These are phyloP conservation scores for Ceriagrion tenellum DNA, from an alignment of 2,888 invertebrate species.

Conservation along the genomic window DNA sequence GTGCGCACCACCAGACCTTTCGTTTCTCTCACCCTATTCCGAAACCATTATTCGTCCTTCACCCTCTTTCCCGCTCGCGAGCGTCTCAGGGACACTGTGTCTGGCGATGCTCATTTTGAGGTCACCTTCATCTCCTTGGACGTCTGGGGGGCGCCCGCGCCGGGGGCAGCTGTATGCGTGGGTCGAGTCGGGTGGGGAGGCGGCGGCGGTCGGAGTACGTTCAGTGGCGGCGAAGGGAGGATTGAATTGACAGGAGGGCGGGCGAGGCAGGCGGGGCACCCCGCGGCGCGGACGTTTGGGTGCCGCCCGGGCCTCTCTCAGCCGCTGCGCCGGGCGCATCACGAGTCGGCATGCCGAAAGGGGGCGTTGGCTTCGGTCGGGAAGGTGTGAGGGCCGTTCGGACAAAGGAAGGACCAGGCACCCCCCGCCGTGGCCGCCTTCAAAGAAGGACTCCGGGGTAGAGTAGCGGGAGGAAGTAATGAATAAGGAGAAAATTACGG, in stretches of 20 bases:
- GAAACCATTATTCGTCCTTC: conserved; percentile 9
- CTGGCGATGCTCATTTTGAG: neutral
- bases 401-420: neutral
- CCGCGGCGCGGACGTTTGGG: neutral
- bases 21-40: neutral
- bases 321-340: neutral
- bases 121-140: neutral
- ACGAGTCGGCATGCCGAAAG: neutral
- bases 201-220: too few relatives aligned
- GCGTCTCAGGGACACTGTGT: conserved; percentile 9
- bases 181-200: too few relatives aligned
- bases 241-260: too few relatives aligned
- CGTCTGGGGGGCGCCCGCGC: neutral
- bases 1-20: neutral
- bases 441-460: neutral
- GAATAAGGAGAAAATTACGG: conserved; percentile 23
- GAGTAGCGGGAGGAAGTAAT: conserved; percentile 16
- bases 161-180: neutral
- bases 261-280: neutral
- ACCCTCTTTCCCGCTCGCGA: conserved; percentile 22
- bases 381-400: neutral
- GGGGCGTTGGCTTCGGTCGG: neutral
- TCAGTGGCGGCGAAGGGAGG: too few relatives aligned
- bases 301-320: neutral
- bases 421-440: neutral